phyloP scores from a whole-genome alignment of 2,888 invertebrate species.

The Megamerina dolium region DNA sequence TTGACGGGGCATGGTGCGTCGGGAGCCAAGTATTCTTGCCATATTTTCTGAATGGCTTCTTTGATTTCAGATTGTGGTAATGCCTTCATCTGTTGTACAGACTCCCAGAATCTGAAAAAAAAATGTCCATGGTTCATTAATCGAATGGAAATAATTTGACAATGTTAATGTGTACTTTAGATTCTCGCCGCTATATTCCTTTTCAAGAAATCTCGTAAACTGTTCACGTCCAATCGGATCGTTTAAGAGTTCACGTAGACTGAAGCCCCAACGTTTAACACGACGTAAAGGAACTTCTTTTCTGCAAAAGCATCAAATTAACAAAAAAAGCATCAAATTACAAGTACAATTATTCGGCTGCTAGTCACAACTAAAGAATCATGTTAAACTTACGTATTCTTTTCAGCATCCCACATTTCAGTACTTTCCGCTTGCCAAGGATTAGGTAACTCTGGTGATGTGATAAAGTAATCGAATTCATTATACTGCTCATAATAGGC shows the following conservation, averaged over 20 bases:
- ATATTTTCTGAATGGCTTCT: slow-evolving; percentile 75
- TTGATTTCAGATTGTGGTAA: slow-evolving; percentile 81
- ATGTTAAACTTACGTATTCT: slow-evolving; percentile 60
- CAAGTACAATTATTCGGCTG: no score
- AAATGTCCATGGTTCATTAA: neutral
- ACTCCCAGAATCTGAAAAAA: slow-evolving; percentile 80
- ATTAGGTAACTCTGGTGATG: slow-evolving; percentile 88
- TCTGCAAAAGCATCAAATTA: slow-evolving; percentile 48
- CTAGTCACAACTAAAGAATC: no score
- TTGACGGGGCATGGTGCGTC: slow-evolving; percentile 97
- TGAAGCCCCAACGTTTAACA: slow-evolving; percentile 96
- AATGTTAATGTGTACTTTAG: slow-evolving; percentile 65
- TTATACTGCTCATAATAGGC: slow-evolving; percentile 92
- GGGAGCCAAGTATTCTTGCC: slow-evolving; percentile 87
- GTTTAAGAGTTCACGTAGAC: slow-evolving; percentile 85
- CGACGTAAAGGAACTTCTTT: slow-evolving; percentile 89
- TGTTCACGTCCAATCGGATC: slow-evolving; percentile 96
- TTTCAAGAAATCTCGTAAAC: slow-evolving; percentile 90
- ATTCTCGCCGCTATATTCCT: slow-evolving; percentile 98
- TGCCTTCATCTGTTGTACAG: slow-evolving; percentile 86
- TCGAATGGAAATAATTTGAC: neutral
- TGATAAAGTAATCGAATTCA: slow-evolving; percentile 94
- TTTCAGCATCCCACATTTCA: slow-evolving; percentile 97
- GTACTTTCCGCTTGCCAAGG: slow-evolving; percentile 95
- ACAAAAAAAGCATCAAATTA: slow-evolving; percentile 2